Conservation (phyloP, 2,113 vertebrate genomes). For the Urocolius indicus region DNA sequence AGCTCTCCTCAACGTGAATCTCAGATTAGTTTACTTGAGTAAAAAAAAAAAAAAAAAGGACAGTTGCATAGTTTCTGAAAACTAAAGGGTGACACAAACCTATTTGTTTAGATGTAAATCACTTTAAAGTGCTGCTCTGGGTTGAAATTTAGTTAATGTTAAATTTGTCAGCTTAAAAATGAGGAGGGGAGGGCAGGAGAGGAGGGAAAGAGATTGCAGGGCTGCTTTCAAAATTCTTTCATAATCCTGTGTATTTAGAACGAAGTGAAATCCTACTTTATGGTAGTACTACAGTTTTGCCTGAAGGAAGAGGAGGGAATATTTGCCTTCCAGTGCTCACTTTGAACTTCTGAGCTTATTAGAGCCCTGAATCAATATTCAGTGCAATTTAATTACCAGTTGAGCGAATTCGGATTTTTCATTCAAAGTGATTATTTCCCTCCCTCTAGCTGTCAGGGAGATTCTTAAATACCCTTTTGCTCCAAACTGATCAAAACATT, state of each 20-base stretch:
- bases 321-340: slow-evolving; percentile 67
- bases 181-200: not conserved
- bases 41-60: not conserved
- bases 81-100: slow-evolving; percentile 6
- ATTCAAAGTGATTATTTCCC: slow-evolving; percentile 78
- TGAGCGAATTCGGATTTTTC: slow-evolving; percentile 66
- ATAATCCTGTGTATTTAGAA: slow-evolving; percentile 68
- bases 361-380: slow-evolving; percentile 77
- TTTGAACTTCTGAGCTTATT: slow-evolving; percentile 81
- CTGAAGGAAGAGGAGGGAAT: slow-evolving; percentile 56
- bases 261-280: slow-evolving; percentile 37
- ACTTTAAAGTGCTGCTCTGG: slow-evolving; percentile 54
- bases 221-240: slow-evolving; percentile 58
- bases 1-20: slow-evolving; percentile 7
- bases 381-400: slow-evolving; percentile 68
- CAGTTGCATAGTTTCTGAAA: slow-evolving; percentile 57
- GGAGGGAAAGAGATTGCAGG: not conserved
- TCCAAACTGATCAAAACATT: slow-evolving; percentile 74
- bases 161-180: slow-evolving; percentile 61
- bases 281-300: slow-evolving; percentile 49
- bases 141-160: slow-evolving; percentile 62
- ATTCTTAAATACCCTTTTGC: slow-evolving; percentile 65
- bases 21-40: slow-evolving; percentile 40
- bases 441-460: slow-evolving; percentile 71
- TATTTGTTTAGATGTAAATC: slow-evolving; percentile 61